Conservation (phyloP, 1,140 invertebrate genomes). For the Heliconius himera region DNA sequence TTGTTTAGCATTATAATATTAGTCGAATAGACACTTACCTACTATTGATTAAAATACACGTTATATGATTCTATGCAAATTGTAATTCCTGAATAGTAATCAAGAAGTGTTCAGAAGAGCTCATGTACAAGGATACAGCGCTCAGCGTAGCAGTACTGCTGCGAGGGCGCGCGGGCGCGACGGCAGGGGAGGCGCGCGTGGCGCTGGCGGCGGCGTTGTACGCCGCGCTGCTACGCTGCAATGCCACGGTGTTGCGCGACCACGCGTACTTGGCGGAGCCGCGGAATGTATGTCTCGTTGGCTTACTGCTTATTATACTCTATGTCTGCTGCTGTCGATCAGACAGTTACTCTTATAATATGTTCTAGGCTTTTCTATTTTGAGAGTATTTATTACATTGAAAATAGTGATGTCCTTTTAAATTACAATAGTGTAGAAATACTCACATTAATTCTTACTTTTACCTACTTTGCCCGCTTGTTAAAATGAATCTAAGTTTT, state of each 20-base stretch:
- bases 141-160: constrained; percentile 58
- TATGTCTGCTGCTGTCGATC: no score
- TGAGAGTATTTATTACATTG: no score
- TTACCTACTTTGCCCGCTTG: no score
- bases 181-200: constrained; percentile 13
- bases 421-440: no score
- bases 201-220: constrained; percentile 46
- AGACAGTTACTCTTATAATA: no score
- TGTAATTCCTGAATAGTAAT: constrained; percentile 45
- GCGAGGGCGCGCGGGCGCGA: constrained; percentile 18
- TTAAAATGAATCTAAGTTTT: no score
- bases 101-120: constrained; percentile 55
- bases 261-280: constrained; percentile 54
- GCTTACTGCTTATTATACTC: not conserved
- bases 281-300: constrained; percentile 35
- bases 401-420: no score
- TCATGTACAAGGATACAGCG: constrained; percentile 58
- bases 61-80: not conserved
- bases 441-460: no score
- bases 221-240: constrained; percentile 55
- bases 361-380: no score
- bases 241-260: constrained; percentile 51
- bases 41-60: not conserved
- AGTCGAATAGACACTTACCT: not conserved
- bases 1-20: no score